Evolutionary conservation across 64 coral and sea anemone genomes (phyloP).

Genomic region (Dendrophyllia cribrosa): DNA sequence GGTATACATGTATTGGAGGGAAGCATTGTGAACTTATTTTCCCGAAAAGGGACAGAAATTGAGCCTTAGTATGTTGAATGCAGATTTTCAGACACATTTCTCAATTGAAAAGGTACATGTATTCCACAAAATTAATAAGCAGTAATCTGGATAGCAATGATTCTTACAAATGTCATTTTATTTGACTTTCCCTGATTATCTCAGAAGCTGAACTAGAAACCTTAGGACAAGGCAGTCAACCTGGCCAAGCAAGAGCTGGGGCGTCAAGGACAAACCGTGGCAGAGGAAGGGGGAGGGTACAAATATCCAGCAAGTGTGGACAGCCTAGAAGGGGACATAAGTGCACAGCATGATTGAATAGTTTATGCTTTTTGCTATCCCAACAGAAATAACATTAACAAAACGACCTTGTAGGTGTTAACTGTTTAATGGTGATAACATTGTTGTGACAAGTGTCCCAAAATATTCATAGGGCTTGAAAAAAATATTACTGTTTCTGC

Average conservation of each 20-base stretch:
- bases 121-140: too few species aligned
- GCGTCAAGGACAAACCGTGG: background rate
- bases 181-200: slow-evolving; percentile 3
- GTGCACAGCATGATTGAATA: background rate
- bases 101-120: too few species aligned
- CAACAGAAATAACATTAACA: too few species aligned
- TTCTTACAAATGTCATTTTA: background rate
- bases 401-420: too few species aligned
- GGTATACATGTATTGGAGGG: too few species aligned
- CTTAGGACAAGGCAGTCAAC: background rate
- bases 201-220: slow-evolving; percentile 1
- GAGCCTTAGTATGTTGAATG: too few species aligned
- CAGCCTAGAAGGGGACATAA: background rate
- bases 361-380: background rate
- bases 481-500: too few species aligned
- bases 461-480: too few species aligned
- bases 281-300: background rate
- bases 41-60: too few species aligned
- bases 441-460: too few species aligned
- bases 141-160: background rate
- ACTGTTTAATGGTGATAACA: background rate
- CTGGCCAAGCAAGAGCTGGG: background rate
- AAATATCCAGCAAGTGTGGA: background rate
- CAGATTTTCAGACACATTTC: too few species aligned
- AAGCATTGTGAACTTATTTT: too few species aligned